Evolutionary conservation across 2,113 vertebrate genomes (phyloP).

Genomic region (Patagioenas fasciata): DNA sequence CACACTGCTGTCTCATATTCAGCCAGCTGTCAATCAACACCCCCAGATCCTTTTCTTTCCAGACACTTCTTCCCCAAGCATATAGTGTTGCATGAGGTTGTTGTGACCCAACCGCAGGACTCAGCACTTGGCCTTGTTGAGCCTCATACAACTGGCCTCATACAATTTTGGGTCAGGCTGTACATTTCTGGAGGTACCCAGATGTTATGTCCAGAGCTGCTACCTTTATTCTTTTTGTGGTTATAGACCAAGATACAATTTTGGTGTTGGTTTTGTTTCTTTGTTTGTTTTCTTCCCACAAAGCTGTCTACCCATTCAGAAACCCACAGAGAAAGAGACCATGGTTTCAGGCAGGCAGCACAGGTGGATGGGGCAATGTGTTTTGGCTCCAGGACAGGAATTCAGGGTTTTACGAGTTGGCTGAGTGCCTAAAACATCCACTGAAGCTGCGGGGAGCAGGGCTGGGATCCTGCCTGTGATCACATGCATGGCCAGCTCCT

Average conservation of each 20-base stretch:
- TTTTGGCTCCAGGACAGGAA: background rate
- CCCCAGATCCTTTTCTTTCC: too few relatives aligned
- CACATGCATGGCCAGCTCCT: background rate
- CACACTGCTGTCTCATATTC: too few relatives aligned
- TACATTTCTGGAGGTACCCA: background rate
- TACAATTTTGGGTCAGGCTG: background rate
- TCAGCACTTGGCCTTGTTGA: too few relatives aligned
- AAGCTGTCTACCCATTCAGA: background rate
- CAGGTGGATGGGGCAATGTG: background rate
- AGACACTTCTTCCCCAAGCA: too few relatives aligned
- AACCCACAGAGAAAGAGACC: background rate
- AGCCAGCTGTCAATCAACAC: too few relatives aligned
- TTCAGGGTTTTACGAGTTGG: background rate
- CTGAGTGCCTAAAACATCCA: background rate
- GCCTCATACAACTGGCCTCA: too few relatives aligned
- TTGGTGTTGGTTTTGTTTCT: background rate
- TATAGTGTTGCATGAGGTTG: too few relatives aligned
- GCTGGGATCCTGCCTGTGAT: background rate
- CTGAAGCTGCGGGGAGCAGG: background rate
- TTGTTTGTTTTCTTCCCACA: background rate
- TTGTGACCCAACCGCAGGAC: too few relatives aligned
- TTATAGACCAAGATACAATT: background rate
- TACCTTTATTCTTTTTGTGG: background rate
- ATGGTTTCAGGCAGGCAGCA: background rate
- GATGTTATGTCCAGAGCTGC: background rate